These are phyloP conservation scores for Pomacea canaliculata DNA, from an alignment of 2,888 invertebrate species.

Conservation along the genomic window DNA sequence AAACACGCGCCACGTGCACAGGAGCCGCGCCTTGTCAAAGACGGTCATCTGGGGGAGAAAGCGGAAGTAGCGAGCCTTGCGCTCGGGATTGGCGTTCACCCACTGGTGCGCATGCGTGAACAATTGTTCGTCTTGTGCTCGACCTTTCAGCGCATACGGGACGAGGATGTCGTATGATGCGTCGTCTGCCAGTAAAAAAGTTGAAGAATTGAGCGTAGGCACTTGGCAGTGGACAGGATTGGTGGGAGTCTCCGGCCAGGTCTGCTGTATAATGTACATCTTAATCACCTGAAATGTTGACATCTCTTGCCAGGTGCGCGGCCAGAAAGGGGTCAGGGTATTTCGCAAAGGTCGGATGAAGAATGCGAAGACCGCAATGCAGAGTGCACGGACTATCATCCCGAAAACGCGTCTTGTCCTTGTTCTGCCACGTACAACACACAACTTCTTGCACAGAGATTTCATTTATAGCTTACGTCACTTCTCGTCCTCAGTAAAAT, in stretches of 20 bases:
- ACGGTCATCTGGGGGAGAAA: background rate
- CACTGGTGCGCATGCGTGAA: background rate
- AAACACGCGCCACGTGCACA: background rate
- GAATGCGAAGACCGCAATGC: too few relatives aligned
- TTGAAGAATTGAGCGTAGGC: too few relatives aligned
- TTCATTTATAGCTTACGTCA: too few relatives aligned
- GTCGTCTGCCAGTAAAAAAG: background rate
- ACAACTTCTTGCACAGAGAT: too few relatives aligned
- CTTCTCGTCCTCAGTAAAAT: too few relatives aligned
- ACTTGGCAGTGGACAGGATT: background rate
- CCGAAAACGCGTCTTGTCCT: too few relatives aligned
- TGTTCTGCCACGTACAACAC: too few relatives aligned
- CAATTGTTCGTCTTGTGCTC: background rate
- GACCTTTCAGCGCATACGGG: background rate
- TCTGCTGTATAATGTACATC: background rate
- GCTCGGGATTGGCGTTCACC: background rate
- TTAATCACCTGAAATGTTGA: background rate
- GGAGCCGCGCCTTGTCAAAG: background rate
- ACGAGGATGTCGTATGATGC: background rate
- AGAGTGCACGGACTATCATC: too few relatives aligned
- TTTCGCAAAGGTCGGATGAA: background rate
- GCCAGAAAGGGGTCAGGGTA: background rate
- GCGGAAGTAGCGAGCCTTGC: background rate
- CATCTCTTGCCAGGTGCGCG: background rate
- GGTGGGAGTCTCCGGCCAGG: background rate